Evolutionary conservation across 2,888 invertebrate genomes (phyloP), one percentile per base, ranked within the genome.

Genomic region (Julus scanicus): DNA sequence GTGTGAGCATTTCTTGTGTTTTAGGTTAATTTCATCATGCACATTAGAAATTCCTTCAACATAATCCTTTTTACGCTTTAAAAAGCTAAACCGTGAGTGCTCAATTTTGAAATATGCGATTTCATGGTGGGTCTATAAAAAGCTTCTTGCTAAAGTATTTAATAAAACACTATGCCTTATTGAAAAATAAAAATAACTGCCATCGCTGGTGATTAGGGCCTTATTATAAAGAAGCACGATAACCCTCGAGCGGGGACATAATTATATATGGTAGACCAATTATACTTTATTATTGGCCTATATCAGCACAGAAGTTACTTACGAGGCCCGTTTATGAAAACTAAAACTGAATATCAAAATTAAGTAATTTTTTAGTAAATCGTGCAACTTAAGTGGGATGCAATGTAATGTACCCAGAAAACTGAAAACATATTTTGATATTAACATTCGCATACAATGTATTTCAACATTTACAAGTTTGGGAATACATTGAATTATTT

Each of bases 111-210:
- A 80, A 37, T 80, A 80, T 37, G 29, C 80, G 80, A 80, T 80
- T 37, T 37, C 80, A 80, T 80, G 37, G 37, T 8, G 80, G 11
- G 37, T 29, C 29, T 37, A 29, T 71, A 29, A 63, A 63, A 63
- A 9, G n/a, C 29, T 71, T 71, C 29, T 20, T 71, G 8, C n/a
- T 37, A 80, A 80, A 80, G 2, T 37, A 37, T 37, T 13, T 37
- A 80, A 80, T 29, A 37, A 80, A 37, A 37, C 37, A 37, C 80
- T 37, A 9, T 37, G 80, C 37, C 80, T 80, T 80, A 80, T 80
- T 80, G 29, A 80, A 80, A 80, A 80, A 80, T 80, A 15, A 80
- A 80, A 71, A 71, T 71, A 71, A 71, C 29, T 71, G 71, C 71
- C 71, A 29, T 37, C 37, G 37, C 37, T 80, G 11, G 37, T 80